Evolutionary conservation across 1,140 invertebrate species (phyloP), one percentile per base, ranked within the genome.

Genomic region (Philaenus spumarius): DNA sequence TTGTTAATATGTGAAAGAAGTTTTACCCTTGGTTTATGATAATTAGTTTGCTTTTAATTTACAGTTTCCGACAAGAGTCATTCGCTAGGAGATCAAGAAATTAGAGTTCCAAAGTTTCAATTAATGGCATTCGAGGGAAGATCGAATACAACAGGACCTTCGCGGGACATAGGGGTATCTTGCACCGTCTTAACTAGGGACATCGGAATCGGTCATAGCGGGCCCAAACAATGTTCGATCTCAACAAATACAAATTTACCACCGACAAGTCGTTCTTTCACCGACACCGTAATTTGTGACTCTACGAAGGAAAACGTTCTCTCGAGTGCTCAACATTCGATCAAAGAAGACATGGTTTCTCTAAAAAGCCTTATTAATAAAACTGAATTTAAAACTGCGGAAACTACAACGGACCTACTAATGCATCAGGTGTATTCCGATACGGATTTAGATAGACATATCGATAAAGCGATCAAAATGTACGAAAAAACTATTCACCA

Each of bases 161-260:
- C 70, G 60, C 58, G 79, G 62, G 87, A 88, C 73, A 82, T 84
- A 19, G 83, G 82, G 20, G 82, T 84, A 0, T 83, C 82, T 63
- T 87, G 84, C 64, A 75, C 75, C 24, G 77, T 83, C 22, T 66
- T 84, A 39, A 88, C 83, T 0, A 69, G 86, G 63, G 82, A 84
- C 66, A 74, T 85, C 55, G 83, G 82, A 2, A 75, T 83, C 69
- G 55, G 37, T 42, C 52, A 55, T 26, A 43, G 37, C 22, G 26
- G 24, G 7, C 55, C 56, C 9, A 60, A 50, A 34, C 26, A 59
- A 15, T 15, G 34, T 1, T 58, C 54, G 37, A 37, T 26, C 11
- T 50, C 42, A n/a, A 61, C 59, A 12, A 57, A 59, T 46, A 55
- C 43, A 35, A 9, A 43, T 55, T 19, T 30, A 30, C 26, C 26